Percentiles rank a stretch among this genome's conserved stretches.
Conservation (phyloP, 2,113 vertebrate genomes). For the Drymodes brunneopygia region DNA sequence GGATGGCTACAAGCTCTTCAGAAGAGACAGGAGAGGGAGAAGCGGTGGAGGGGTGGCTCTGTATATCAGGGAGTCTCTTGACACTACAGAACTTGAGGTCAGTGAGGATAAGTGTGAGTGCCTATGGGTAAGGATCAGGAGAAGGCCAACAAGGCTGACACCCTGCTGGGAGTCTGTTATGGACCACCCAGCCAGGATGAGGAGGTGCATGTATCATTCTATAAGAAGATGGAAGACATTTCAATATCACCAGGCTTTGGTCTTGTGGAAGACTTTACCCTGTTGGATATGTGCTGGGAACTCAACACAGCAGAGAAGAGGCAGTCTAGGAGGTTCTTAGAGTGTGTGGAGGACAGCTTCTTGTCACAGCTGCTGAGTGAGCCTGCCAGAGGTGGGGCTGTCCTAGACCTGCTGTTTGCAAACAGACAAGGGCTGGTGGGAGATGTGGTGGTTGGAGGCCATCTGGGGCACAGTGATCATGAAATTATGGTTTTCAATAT, state of each 20-base stretch:
- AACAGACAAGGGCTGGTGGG: not conserved
- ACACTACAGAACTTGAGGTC: not conserved
- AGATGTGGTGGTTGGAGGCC: not conserved
- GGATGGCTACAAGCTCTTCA: not conserved
- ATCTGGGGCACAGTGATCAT: accelerated
- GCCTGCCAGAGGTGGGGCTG: accelerated
- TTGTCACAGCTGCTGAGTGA: not conserved
- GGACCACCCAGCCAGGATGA: not conserved
- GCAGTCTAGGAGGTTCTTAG: not conserved
- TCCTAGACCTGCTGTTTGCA: not conserved
- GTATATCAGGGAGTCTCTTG: not conserved
- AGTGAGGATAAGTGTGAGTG: not conserved
- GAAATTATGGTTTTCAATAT: not conserved
- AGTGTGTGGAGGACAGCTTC: not conserved
- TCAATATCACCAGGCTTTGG: not conserved
- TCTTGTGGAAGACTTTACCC: not conserved
- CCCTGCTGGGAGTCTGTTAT: not conserved
- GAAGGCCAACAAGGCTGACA: not conserved
- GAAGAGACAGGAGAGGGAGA: not conserved
- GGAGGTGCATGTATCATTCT: not conserved
- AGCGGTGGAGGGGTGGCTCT: not conserved
- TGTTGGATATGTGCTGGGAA: not conserved
- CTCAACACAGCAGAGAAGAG: not conserved
- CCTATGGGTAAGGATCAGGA: not conserved
- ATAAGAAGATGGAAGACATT: not conserved